Evolutionary conservation across 2,888 invertebrate species (phyloP).

Genomic region (Pecten maximus): DNA sequence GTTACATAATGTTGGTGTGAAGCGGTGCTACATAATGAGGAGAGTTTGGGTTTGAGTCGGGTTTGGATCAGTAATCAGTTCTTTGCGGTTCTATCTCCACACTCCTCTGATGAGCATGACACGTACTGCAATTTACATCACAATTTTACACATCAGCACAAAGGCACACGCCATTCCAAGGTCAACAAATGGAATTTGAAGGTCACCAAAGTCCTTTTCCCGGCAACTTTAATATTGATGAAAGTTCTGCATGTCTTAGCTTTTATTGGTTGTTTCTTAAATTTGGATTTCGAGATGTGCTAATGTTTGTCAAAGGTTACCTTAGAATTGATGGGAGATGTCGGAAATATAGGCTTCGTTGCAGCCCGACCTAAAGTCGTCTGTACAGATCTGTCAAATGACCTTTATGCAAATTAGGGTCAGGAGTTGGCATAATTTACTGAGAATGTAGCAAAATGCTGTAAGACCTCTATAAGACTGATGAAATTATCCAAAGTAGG

Average conservation of each 20-base stretch:
- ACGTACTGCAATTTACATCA: slow-evolving; percentile 33
- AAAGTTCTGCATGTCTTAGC: slow-evolving; percentile 22
- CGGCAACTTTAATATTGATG: slow-evolving; percentile 27
- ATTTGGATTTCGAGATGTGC: slow-evolving; percentile 33
- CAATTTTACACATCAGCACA: slow-evolving; percentile 30
- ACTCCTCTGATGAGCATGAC: slow-evolving; percentile 20
- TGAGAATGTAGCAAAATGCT: neutral
- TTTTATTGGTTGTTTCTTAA: slow-evolving; percentile 16
- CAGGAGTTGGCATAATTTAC: slow-evolving; percentile 8
- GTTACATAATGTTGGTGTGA: slow-evolving; percentile 17
- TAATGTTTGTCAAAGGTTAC: slow-evolving; percentile 30
- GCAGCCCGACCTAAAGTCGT: slow-evolving; percentile 15
- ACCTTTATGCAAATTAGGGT: slow-evolving; percentile 25
- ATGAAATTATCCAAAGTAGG: slow-evolving; percentile 28
- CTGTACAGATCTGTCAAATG: slow-evolving; percentile 33
- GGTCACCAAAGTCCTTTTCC: slow-evolving; percentile 26
- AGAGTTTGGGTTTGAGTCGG: neutral
- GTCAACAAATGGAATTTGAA: slow-evolving; percentile 35
- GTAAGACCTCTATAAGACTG: slow-evolving; percentile 5
- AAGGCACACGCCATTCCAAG: slow-evolving; percentile 29
- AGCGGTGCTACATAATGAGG: neutral
- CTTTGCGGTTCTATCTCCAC: neutral
- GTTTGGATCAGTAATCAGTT: slow-evolving; percentile 9
- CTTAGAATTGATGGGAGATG: slow-evolving; percentile 5
- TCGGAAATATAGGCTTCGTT: neutral